Evolutionary conservation across 2,113 vertebrate genomes (phyloP).

Genomic region (Dendrocopos noguchii): DNA sequence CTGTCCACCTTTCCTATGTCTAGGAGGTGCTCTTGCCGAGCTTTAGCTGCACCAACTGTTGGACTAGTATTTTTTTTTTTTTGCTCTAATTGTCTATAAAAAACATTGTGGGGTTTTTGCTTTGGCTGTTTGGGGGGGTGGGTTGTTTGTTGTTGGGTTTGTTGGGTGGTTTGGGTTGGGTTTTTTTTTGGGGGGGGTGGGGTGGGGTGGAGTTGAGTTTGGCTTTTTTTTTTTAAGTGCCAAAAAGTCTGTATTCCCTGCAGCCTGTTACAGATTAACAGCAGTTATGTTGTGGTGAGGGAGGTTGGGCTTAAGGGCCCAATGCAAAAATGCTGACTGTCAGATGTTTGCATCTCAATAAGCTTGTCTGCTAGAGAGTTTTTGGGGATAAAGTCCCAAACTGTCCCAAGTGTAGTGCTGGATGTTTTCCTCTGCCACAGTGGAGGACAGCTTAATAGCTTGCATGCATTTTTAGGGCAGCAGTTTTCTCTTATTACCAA

Average conservation of each 20-base stretch:
- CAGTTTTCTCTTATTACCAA: background rate
- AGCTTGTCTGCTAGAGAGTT: conserved; percentile 52
- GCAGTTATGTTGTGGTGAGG: conserved; percentile 63
- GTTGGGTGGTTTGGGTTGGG: no score
- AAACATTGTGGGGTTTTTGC: background rate
- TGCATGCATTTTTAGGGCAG: conserved; percentile 25
- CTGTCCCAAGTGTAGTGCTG: conserved; percentile 40
- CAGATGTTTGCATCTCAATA: conserved; percentile 67
- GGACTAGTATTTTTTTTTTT: background rate
- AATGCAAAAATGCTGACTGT: conserved; percentile 72
- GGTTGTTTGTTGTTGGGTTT: no score
- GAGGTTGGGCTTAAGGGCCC: conserved; percentile 59
- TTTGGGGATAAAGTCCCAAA: conserved; percentile 66
- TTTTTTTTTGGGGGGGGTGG: background rate
- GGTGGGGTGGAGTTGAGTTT: background rate
- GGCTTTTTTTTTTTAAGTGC: background rate
- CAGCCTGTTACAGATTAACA: conserved; percentile 74
- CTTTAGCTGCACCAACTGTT: background rate
- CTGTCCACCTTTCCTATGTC: background rate
- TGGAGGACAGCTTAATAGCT: background rate
- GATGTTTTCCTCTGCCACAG: conserved; percentile 42
- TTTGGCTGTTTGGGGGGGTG: background rate
- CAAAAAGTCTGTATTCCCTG: conserved; percentile 46
- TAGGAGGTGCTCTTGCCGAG: background rate
- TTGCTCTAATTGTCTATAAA: background rate